Conservation (phyloP, 37 sponge, comb jelly and placozoan species). For the Diacarnus erythraeanus region DNA sequence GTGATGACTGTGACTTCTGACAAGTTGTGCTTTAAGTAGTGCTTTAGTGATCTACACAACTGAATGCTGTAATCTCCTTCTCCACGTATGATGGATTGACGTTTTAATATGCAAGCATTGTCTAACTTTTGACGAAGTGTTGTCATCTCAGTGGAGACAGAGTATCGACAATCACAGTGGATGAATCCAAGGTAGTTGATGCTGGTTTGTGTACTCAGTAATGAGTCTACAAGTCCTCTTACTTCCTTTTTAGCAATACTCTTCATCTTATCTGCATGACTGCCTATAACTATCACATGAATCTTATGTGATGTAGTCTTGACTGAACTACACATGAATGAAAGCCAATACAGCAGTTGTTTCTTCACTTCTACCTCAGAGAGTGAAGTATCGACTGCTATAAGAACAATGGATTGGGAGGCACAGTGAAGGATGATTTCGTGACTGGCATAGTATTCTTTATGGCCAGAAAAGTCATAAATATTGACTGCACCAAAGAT, state of each 20-base stretch:
- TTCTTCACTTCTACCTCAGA: background rate
- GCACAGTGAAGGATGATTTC: slow-evolving; percentile 1
- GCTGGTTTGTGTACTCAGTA: background rate
- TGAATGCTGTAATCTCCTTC: background rate
- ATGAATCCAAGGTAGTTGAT: background rate
- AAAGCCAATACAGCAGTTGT: background rate
- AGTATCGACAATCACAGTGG: background rate
- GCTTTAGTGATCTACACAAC: background rate
- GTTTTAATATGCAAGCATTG: background rate
- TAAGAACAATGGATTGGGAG: background rate
- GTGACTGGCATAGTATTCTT: slow-evolving; percentile 38
- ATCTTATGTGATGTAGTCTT: background rate
- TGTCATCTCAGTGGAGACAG: background rate
- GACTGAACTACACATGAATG: background rate
- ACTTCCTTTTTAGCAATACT: background rate
- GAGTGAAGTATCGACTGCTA: background rate
- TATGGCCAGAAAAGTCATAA: slow-evolving; percentile 45
- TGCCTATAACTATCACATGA: slow-evolving; percentile 13
- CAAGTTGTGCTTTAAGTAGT: background rate
- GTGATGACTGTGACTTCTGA: background rate
- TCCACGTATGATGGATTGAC: background rate
- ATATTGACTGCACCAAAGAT: slow-evolving; percentile 18
- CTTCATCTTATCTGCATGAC: slow-evolving; percentile 6
- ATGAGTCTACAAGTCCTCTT: background rate
- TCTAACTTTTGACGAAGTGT: background rate